Evolutionary conservation across 2,113 vertebrate species (phyloP).

Genomic region (Sprattus sprattus): DNA sequence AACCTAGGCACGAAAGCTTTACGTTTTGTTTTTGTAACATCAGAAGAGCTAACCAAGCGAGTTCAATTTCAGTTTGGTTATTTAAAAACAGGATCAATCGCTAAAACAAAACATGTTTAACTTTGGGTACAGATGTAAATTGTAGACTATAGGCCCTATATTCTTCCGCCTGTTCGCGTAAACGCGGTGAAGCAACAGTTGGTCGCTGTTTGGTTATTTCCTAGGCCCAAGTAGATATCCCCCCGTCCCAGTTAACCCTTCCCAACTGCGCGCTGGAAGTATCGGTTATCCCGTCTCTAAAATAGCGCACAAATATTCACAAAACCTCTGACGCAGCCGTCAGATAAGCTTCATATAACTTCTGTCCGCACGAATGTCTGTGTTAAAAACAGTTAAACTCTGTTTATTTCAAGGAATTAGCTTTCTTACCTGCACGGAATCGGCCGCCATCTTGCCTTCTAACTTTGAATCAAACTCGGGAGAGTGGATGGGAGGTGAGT

Average conservation of each 20-base stretch:
- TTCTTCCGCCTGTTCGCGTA: conserved; percentile 5
- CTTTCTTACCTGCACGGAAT: conserved; percentile 62
- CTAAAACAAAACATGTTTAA: not conserved
- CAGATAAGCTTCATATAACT: not conserved
- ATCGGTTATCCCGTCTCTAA: not conserved
- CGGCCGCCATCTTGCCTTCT: conserved; percentile 61
- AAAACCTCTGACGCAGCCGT: not conserved
- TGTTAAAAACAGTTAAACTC: not conserved
- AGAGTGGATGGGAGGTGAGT: conserved; percentile 44
- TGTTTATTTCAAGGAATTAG: conserved; percentile 20
- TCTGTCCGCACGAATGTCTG: not conserved
- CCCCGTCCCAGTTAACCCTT: conserved; percentile 33
- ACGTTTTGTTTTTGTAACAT: not conserved
- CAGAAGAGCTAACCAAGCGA: not conserved
- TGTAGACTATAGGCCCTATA: not conserved
- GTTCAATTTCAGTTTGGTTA: not conserved
- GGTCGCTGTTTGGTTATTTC: conserved; percentile 43
- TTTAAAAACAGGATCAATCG: not conserved
- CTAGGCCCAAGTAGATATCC: conserved; percentile 42
- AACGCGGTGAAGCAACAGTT: conserved; percentile 52
- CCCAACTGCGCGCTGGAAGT: not conserved
- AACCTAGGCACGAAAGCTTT: not conserved
- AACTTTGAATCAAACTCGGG: conserved; percentile 59
- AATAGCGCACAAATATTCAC: not conserved
- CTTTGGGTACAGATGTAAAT: not conserved